These are phyloP conservation scores for Fistularia commersonii DNA, from an alignment of 2,797 vertebrate genomes.

Conservation along the genomic window DNA sequence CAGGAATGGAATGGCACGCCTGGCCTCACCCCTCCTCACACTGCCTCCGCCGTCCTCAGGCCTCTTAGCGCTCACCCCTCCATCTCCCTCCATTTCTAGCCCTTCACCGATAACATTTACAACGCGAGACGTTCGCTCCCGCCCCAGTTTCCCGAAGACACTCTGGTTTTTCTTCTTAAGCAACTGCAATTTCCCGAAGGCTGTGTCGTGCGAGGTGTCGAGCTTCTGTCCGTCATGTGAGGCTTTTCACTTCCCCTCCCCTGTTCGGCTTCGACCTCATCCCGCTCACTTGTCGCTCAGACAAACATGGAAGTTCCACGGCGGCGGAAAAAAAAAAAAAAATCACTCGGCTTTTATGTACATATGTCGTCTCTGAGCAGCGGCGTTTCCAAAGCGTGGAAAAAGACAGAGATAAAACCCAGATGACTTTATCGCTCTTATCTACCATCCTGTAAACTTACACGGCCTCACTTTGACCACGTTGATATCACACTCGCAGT, in stretches of 20 bases:
- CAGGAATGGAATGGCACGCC: constrained; percentile 68
- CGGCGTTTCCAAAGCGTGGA: constrained; percentile 56
- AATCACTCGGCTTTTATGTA: constrained; percentile 18
- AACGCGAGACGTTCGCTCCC: no score
- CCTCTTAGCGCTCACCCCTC: constrained; percentile 21
- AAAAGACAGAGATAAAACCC: constrained; percentile 51
- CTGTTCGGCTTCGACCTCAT: constrained; percentile 1
- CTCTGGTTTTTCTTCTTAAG: no score
- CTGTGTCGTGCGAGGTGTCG: no score
- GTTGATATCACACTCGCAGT: constrained; percentile 23
- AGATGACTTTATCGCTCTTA: constrained; percentile 43
- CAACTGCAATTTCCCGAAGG: no score
- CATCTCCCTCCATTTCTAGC: no score
- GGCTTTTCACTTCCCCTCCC: no score
- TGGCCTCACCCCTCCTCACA: constrained; percentile 46
- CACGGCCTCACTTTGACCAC: constrained; percentile 26
- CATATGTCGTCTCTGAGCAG: constrained; percentile 22
- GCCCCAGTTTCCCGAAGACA: no score
- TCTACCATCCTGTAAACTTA: constrained; percentile 32
- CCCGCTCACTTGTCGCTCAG: neutral
- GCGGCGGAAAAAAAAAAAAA: neutral
- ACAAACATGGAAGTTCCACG: neutral
- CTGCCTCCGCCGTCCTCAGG: constrained; percentile 22
- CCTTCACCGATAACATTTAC: no score
- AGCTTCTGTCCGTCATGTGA: no score